Percentiles rank a stretch among this genome's conserved stretches.
phyloP scores from a whole-genome alignment of 2,888 invertebrate species.

The Eupithecia insigniata region DNA sequence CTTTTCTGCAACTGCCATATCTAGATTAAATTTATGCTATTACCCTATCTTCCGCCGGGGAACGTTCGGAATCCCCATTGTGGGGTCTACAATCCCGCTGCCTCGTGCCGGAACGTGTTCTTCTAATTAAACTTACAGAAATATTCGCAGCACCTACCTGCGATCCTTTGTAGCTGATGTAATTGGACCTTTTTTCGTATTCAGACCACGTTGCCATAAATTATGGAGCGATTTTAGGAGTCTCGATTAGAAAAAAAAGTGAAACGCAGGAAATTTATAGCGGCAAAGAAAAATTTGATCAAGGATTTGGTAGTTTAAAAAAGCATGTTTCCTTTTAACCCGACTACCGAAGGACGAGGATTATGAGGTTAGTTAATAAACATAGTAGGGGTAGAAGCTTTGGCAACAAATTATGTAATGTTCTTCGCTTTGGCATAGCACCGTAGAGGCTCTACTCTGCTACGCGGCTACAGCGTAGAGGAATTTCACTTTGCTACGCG shows the following conservation, averaged over 20 bases:
- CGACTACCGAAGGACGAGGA: too few relatives aligned
- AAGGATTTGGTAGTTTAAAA: not conserved
- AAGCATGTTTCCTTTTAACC: not conserved
- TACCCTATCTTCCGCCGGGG: constrained; percentile 29
- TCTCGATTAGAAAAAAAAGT: constrained; percentile 1
- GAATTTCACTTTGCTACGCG: constrained; percentile 11
- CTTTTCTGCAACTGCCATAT: constrained; percentile 6
- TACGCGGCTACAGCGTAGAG: constrained; percentile 7
- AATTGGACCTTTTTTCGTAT: constrained; percentile 13
- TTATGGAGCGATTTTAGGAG: not conserved
- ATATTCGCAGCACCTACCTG: constrained; percentile 17
- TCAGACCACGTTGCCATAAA: constrained; percentile 5
- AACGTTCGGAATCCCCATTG: constrained; percentile 31
- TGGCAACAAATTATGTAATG: not conserved
- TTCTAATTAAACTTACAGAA: constrained; percentile 32
- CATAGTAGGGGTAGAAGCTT: not conserved
- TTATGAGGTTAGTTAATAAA: too few relatives aligned
- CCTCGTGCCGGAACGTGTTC: constrained; percentile 28
- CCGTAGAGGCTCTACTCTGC: constrained; percentile 8
- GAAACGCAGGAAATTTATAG: not conserved
- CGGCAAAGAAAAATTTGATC: not conserved
- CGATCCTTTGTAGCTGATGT: constrained; percentile 10
- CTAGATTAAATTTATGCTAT: constrained; percentile 25
- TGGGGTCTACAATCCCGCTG: constrained; percentile 24
- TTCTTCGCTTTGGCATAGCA: constrained; percentile 3